Evolutionary conservation across 2,797 vertebrate genomes (phyloP), one percentile per base, ranked within the genome.

Genomic region (Sebastes iracundus): DNA sequence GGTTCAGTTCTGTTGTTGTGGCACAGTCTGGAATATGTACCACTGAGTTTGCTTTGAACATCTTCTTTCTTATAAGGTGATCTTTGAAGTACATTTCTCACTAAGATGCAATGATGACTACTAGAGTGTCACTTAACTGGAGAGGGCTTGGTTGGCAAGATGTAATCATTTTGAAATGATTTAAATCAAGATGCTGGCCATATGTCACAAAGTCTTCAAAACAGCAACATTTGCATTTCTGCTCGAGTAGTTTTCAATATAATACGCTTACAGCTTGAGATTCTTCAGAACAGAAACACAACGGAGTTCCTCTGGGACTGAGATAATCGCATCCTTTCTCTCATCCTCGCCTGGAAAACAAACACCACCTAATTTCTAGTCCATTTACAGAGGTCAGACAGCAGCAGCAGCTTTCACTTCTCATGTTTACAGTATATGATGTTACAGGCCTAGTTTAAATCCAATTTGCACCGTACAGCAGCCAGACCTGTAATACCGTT

Each of bases 281-380:
- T 46, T 46, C 16, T 20, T 70, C 28, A 32, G 46, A 86, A 70
- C 25, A 59, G 79, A 85, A 90, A 79, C 77, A 87, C 73, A 46
- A 46, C 46, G 61, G 32, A 76, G 58, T 63, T 86, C 81, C 77
- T 60, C 52, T 66, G 83, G 68, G 76, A 89, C 13, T 0, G 20
- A 67, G 42, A 86, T 84, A 87, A 91, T 90, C 75, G 30, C 76
- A 79, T 88, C 60, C 55, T 56, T 55, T 42, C 33, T 53, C 58
- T 77, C 53, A 35, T 81, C 49, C 60, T 81, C 42, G 4, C 62
- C n/a, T 52, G 23, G 72, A 27, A 88, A 88, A 82, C 80, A 87
- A 86, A 88, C 71, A 86, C n/a, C 66, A 38, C 30, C 72, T 75
- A 38, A 64, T 79, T 60, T 80, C 28, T 10, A 22, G 28, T 76